Conservation (phyloP, 2,113 vertebrate genomes). For the Syngnathus floridae region DNA sequence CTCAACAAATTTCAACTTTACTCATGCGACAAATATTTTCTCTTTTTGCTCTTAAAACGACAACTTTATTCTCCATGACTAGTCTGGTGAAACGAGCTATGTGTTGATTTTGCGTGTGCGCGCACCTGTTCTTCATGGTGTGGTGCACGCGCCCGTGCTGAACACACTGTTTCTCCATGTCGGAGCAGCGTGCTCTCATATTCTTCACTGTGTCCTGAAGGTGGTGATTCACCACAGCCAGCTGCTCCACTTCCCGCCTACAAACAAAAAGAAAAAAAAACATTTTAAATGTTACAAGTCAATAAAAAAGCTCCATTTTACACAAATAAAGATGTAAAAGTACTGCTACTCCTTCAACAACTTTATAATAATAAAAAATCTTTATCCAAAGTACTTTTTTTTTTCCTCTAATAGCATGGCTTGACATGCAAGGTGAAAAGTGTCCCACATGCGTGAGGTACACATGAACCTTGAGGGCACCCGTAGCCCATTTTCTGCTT, state of each 20-base stretch:
- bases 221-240: slow-evolving; percentile 79
- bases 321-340: neutral
- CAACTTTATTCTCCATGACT: too few species aligned
- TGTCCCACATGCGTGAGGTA: neutral
- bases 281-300: neutral
- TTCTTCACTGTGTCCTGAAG: slow-evolving; percentile 74
- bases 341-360: too few species aligned
- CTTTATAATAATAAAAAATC: too few species aligned
- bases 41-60: too few species aligned
- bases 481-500: slow-evolving; percentile 7
- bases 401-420: neutral
- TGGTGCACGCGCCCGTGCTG: slow-evolving; percentile 87
- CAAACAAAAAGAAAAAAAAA: neutral
- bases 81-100: too few species aligned
- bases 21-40: too few species aligned
- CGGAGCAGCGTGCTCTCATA: slow-evolving; percentile 75
- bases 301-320: neutral
- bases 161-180: slow-evolving; percentile 86
- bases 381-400: too few species aligned
- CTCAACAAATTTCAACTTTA: too few species aligned
- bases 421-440: neutral
- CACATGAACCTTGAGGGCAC: neutral
- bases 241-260: slow-evolving; percentile 78
- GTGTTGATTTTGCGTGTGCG: neutral
- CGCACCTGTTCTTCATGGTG: slow-evolving; percentile 88